Evolutionary conservation across 2,888 invertebrate species (phyloP).

Genomic region (Ramazzottius varieornatus): DNA sequence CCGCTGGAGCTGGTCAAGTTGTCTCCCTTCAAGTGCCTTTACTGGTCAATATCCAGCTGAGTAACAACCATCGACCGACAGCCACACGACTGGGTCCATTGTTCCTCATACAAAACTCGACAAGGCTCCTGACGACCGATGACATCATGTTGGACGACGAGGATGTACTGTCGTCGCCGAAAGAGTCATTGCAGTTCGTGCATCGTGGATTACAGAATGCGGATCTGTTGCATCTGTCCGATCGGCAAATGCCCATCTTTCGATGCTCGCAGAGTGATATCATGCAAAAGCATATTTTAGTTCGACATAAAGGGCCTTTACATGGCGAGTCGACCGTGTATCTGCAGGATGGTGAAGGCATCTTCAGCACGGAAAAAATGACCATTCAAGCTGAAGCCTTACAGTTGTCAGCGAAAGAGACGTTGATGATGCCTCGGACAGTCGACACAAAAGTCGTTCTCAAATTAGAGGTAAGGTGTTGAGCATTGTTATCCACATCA

Average conservation of each 20-base stretch:
- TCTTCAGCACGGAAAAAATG: neutral
- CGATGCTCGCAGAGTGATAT: neutral
- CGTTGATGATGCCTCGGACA: no score
- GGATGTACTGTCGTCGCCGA: slow-evolving; percentile 3
- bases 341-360: neutral
- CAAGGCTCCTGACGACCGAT: neutral
- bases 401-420: neutral
- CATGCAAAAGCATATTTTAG: neutral
- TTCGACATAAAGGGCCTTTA: neutral
- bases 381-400: neutral
- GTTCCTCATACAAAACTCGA: slow-evolving; percentile 5
- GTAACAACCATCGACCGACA: slow-evolving; percentile 6
- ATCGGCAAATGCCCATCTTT: neutral
- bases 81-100: slow-evolving; percentile 1
- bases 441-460: no score
- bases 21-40: no score
- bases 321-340: neutral
- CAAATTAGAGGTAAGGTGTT: no score
- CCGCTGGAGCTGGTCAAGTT: no score
- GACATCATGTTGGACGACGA: slow-evolving; percentile 3
- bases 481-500: neutral
- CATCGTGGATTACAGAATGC: neutral
- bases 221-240: neutral
- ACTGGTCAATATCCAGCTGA: slow-evolving; percentile 4
- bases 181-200: neutral